phyloP scores from a whole-genome alignment of 2,888 invertebrate genomes.

The Altica lythri region DNA sequence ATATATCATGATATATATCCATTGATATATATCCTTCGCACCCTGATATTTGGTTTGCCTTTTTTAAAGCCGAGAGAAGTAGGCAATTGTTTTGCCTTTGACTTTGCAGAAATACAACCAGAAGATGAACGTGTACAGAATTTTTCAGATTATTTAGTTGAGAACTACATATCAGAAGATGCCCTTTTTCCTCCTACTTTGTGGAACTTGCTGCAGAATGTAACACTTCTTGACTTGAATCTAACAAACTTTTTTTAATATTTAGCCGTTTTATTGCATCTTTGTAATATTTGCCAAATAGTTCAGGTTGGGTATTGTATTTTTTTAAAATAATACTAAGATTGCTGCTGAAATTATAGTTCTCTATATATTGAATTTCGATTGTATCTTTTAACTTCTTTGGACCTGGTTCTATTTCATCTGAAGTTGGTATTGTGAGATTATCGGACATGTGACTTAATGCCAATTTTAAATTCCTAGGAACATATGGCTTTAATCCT shows the following conservation, averaged over 20 bases:
- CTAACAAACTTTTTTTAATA: conserved; percentile 58
- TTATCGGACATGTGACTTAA: conserved; percentile 62
- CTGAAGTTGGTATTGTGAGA: conserved; percentile 61
- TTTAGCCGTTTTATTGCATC: conserved; percentile 63
- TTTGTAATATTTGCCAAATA: conserved; percentile 62
- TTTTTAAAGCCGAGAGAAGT: too few species aligned
- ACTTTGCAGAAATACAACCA: too few species aligned
- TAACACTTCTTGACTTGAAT: conserved; percentile 55
- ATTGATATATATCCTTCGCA: too few species aligned
- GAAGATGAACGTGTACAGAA: too few species aligned
- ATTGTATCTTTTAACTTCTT: conserved; percentile 36
- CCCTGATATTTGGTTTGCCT: too few species aligned
- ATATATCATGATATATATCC: too few species aligned
- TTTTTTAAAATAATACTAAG: conserved; percentile 62
- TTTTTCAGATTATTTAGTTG: too few species aligned
- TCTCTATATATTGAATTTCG: conserved; percentile 56
- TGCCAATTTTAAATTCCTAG: conserved; percentile 59
- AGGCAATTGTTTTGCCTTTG: too few species aligned
- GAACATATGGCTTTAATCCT: conserved; percentile 53
- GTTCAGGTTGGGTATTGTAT: conserved; percentile 61
- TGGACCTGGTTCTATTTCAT: conserved; percentile 62
- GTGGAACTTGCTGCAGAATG: conserved; percentile 29
- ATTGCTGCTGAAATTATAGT: conserved; percentile 60
- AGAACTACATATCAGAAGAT: too few species aligned
- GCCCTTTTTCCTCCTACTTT: conserved; percentile 6